phyloP scores from a whole-genome alignment of 2,113 vertebrate species.

The Centropus unirufus region DNA sequence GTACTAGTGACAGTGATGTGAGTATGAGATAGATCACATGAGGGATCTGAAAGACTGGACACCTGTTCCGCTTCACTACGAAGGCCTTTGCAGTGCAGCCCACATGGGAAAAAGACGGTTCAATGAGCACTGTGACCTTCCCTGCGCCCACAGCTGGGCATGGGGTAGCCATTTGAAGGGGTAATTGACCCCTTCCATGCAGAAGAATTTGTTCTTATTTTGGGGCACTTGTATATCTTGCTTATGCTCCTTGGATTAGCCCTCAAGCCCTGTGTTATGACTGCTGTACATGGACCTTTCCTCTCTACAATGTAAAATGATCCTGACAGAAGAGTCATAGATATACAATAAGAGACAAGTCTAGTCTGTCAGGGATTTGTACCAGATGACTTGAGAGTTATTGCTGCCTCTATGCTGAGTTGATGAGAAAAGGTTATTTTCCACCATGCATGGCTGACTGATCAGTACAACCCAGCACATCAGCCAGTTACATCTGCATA shows the following conservation, averaged over 20 bases:
- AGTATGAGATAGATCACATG: neutral
- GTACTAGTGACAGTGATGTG: neutral
- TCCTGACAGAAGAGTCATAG: neutral
- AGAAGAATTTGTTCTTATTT: neutral
- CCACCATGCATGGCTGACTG: neutral
- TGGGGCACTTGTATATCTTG: rapidly evolving
- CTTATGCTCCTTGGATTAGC: neutral
- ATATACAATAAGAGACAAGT: rapidly evolving
- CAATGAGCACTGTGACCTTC: neutral
- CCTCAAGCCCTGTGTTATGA: neutral
- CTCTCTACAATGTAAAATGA: neutral
- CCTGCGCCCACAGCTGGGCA: rapidly evolving
- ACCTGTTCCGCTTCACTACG: rapidly evolving
- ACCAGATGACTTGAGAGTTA: neutral
- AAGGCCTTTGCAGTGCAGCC: neutral
- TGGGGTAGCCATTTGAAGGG: neutral
- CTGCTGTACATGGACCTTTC: neutral
- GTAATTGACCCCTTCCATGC: neutral
- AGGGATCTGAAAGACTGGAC: neutral
- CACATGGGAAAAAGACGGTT: neutral
- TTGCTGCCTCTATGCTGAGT: neutral
- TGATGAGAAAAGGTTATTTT: neutral
- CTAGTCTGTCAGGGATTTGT: neutral
- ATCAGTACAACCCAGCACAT: neutral
- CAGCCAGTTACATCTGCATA: neutral